These are phyloP conservation scores for Bufo bufo DNA, from an alignment of 2,113 vertebrate species.

Conservation along the genomic window DNA sequence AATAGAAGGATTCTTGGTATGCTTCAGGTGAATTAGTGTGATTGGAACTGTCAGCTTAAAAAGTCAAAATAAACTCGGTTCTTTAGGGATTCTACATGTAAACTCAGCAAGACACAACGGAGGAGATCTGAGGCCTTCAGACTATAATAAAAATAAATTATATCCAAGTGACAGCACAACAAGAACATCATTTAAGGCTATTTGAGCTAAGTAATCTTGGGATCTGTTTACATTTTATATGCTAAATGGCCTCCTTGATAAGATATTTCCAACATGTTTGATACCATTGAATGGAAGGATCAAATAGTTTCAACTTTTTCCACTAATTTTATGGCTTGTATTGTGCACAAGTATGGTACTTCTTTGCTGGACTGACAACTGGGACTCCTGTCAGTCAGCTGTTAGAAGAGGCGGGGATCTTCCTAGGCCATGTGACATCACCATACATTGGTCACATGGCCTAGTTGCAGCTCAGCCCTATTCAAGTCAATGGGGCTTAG, in stretches of 20 bases:
- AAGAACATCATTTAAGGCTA: background rate
- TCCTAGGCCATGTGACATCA: too few relatives aligned
- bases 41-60: constrained; percentile 80
- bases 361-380: background rate
- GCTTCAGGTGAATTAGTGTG: constrained; percentile 78
- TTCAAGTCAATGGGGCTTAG: too few relatives aligned
- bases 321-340: background rate
- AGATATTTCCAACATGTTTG: background rate
- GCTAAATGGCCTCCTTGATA: constrained; percentile 8
- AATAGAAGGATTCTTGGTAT: constrained; percentile 77
- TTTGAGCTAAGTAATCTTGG: background rate
- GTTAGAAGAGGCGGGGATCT: too few relatives aligned
- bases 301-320: background rate
- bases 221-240: background rate
- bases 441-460: too few relatives aligned
- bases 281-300: background rate
- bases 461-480: too few relatives aligned
- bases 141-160: constrained; percentile 1
- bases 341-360: background rate
- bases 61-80: constrained; percentile 77
- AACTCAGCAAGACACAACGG: constrained; percentile 60
- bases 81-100: constrained; percentile 63
- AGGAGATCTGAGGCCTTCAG: constrained; percentile 43
- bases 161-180: background rate
- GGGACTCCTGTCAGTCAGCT: too few relatives aligned